These are phyloP conservation scores for Pogonus chalceus DNA, from an alignment of 1,140 invertebrate species.

Conservation along the genomic window DNA sequence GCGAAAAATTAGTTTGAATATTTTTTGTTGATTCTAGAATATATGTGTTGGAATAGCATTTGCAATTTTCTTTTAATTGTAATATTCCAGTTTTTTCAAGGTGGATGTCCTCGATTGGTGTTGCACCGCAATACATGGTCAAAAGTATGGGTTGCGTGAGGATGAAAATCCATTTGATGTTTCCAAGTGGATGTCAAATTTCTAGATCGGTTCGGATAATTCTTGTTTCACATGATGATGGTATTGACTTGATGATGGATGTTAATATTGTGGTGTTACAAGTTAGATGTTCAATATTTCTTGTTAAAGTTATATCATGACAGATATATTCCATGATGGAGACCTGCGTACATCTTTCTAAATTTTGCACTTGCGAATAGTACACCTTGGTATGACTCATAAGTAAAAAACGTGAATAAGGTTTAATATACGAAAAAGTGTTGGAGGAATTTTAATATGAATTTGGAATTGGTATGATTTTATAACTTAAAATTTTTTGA, in stretches of 20 bases:
- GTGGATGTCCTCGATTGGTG: not conserved
- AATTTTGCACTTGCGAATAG: not conserved
- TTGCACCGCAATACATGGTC: not conserved
- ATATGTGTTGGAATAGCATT: not conserved
- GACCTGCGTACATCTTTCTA: not conserved
- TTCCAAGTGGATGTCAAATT: not conserved
- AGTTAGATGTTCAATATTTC: not conserved
- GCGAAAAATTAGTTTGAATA: not conserved
- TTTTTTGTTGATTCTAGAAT: not conserved
- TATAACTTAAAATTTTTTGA: not conserved
- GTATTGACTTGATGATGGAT: not conserved
- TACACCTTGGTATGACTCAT: not conserved
- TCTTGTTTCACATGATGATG: not conserved
- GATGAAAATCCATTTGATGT: not conserved
- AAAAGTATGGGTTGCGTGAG: not conserved
- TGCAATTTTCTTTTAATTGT: not conserved
- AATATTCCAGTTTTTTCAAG: not conserved
- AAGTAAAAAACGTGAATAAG: not conserved
- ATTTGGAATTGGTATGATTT: not conserved
- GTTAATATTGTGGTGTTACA: not conserved
- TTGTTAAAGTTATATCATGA: not conserved
- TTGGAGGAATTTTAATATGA: not conserved
- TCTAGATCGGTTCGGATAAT: not conserved
- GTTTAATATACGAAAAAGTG: not conserved
- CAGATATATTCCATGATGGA: not conserved